Evolutionary conservation across 2,888 invertebrate genomes (phyloP).

Genomic region (Noctua janthe): DNA sequence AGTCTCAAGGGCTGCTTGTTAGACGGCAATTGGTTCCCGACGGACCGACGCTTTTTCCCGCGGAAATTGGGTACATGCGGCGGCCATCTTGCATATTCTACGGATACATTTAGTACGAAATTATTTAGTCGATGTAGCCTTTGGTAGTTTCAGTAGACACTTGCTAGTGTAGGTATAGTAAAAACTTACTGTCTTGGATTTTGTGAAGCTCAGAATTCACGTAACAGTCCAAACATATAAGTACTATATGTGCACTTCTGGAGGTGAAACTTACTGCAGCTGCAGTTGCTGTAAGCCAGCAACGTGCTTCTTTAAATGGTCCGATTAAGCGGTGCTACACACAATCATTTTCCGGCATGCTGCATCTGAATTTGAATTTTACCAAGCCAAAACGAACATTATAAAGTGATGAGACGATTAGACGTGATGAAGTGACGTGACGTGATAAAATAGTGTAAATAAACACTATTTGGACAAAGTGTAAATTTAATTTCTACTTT

Average conservation of each 20-base stretch:
- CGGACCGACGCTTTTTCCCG: constrained; percentile 50
- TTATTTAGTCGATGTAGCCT: constrained; percentile 5
- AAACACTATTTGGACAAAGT: background rate
- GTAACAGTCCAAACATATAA: background rate
- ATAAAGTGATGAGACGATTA: no score
- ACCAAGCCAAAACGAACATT: no score
- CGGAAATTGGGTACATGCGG: constrained; percentile 44
- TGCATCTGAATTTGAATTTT: no score
- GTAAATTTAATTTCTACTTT: constrained; percentile 4
- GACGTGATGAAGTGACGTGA: no score
- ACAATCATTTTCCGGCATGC: no score
- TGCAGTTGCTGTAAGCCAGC: background rate
- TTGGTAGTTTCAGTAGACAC: background rate
- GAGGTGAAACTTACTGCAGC: background rate
- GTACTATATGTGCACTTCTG: background rate
- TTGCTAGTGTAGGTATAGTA: background rate
- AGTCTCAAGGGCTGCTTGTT: constrained; percentile 64
- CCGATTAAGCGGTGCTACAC: no score
- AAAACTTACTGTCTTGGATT: background rate
- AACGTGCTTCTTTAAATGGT: background rate
- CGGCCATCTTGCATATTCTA: constrained; percentile 27
- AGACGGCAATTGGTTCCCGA: constrained; percentile 64
- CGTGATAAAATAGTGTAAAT: background rate
- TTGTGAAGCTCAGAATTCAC: background rate
- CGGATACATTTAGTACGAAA: constrained; percentile 7